These are phyloP conservation scores for Taxidea taxus DNA, from an alignment of 2,113 vertebrate genomes.

Conservation along the genomic window DNA sequence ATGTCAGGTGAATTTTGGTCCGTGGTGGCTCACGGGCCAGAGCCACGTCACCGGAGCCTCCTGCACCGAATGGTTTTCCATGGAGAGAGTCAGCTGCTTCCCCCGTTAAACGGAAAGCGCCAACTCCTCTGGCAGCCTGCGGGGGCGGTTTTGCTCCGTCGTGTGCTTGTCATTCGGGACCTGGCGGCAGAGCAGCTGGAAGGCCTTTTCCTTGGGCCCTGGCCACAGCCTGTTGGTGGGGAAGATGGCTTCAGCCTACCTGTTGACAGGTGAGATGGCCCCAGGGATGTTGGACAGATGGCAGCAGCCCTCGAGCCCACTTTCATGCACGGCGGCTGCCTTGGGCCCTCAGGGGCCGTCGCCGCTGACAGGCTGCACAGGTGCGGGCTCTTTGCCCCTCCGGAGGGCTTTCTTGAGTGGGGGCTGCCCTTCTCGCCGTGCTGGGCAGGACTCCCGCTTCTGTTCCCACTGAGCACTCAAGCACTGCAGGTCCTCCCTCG, in stretches of 20 bases:
- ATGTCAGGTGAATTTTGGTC: not conserved
- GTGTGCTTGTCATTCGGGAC: not conserved
- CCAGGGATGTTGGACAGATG: not conserved
- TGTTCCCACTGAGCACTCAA: not conserved
- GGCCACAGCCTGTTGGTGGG: not conserved
- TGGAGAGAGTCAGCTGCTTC: no score
- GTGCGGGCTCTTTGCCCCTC: no score
- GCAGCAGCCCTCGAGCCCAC: not conserved
- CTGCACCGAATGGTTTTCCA: not conserved
- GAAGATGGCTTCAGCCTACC: not conserved
- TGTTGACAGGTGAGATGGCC: not conserved
- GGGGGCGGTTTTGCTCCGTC: not conserved
- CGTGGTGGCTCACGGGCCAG: not conserved
- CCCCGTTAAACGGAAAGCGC: no score
- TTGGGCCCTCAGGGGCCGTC: not conserved
- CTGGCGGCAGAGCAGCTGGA: not conserved
- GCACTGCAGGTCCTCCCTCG: not conserved
- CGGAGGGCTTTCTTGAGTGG: fast-evolving
- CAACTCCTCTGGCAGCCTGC: not conserved
- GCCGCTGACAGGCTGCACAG: fast-evolving
- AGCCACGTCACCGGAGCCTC: fast-evolving
- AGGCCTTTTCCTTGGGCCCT: not conserved
- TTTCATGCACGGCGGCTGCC: fast-evolving
- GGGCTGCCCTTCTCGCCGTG: fast-evolving
- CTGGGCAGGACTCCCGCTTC: no score